Evolutionary conservation across 2,113 vertebrate genomes (phyloP).

Genomic region (Seriola aureovittata): DNA sequence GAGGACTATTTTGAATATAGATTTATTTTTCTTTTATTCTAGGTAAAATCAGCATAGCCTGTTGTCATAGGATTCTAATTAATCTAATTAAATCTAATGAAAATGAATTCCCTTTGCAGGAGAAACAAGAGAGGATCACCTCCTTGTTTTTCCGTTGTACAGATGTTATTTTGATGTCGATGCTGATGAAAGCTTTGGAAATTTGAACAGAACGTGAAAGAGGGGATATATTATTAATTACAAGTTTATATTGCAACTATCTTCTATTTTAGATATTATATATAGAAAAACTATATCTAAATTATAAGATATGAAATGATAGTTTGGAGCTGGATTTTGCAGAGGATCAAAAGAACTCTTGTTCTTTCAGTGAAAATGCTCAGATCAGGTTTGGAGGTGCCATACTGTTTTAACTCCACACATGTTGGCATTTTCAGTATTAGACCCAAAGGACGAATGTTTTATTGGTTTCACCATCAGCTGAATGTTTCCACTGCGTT

Average conservation of each 20-base stretch:
- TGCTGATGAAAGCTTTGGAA: conserved; percentile 40
- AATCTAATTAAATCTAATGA: not conserved
- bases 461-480: conserved; percentile 25
- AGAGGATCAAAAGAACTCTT: conserved; percentile 5
- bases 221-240: conserved; percentile 58
- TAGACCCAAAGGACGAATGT: not conserved
- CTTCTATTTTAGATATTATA: conserved; percentile 75
- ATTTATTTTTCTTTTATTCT: conserved; percentile 71
- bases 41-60: conserved; percentile 51
- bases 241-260: conserved; percentile 49
- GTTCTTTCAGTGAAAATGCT: conserved; percentile 15
- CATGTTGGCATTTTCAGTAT: conserved; percentile 5
- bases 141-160: conserved; percentile 51
- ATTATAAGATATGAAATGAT: conserved; percentile 51
- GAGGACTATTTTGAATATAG: conserved; percentile 80
- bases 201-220: conserved; percentile 37
- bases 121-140: conserved; percentile 36
- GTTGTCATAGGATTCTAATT: conserved; percentile 37
- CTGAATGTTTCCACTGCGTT: conserved; percentile 34
- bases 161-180: conserved; percentile 43
- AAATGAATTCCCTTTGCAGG: conserved; percentile 34
- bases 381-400: conserved; percentile 11
- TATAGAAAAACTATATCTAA: conserved; percentile 49
- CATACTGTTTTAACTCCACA: not conserved
- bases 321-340: conserved; percentile 39